Base-by-base conservation (phyloP, 2,888 invertebrate genomes). In the Macrosiphum euphorbiae region DNA sequence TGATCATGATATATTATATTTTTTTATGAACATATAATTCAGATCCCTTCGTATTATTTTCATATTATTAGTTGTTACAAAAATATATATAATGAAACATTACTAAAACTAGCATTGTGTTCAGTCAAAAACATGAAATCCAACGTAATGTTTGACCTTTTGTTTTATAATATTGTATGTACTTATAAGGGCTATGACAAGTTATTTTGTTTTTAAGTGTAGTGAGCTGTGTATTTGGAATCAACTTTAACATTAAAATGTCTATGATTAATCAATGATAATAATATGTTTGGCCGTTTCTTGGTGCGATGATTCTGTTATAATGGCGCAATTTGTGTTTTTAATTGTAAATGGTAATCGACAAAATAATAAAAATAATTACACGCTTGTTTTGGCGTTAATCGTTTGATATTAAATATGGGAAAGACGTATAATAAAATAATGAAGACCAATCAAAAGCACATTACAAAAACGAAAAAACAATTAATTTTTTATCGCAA, bases 291-390 rank as follows among this genome's bases (percentile, higher is more conserved):
- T 35, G 35, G 7, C 20, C 35, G 7, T 78, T 35, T 78, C 35
- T 78, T 35, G 20, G 35, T 41, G 78, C 20, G 20, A 78, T 41
- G 8, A 78, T 78, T 35, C 78, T 78, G 35, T 78, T 78, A 35
- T 78, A 78, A 78, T 35, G 3, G 78, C 35, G 35, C 78, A 0
- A 78, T 78, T 78, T 2, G 35, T 78, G 20, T 78, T 41, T 78
- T 78, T 78, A 78, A 78, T 78, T 35, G 35, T 35, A 35, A 78
- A 78, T 41, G 20, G 20, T 78, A 78, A 35, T 78, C 35, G 20
- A 35, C 35, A 35, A 78, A 78, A 35, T 78, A 78, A 78, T 78
- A 78, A 78, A 78, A 78, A 78, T 78, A 78, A 78, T 78, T 78
- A 78, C 78, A 78, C 78, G 35, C 78, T 78, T 78, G 78, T 35